These are phyloP conservation scores for Chydorus sphaericus DNA, from an alignment of 2,888 invertebrate genomes.

Conservation along the genomic window DNA sequence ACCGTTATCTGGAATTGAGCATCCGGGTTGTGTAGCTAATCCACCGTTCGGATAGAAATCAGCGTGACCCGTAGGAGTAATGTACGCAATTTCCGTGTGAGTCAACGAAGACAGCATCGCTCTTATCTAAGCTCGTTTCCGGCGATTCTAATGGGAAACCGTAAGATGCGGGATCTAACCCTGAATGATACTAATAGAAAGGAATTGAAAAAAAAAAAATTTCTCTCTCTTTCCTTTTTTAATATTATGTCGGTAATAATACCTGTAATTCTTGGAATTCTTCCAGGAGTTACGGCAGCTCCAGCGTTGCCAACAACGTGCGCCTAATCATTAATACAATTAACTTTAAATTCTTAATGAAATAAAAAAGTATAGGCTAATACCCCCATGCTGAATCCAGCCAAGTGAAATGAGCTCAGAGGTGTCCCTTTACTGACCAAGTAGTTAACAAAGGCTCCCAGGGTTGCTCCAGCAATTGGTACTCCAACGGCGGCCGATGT, in stretches of 20 bases:
- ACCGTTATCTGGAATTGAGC: not conserved
- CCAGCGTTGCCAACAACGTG: conserved; percentile 50
- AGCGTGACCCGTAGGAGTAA: not conserved
- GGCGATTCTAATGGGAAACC: not conserved
- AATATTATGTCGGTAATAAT: too few species aligned
- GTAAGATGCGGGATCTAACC: not conserved
- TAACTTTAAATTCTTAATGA: too few species aligned
- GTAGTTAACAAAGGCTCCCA: conserved; percentile 42
- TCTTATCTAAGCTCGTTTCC: not conserved
- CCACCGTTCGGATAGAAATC: conserved; percentile 6
- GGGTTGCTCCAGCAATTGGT: conserved; percentile 41
- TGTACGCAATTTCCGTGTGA: not conserved
- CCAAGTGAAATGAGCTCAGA: conserved; percentile 39
- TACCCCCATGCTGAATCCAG: conserved; percentile 44
- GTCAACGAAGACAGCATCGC: conserved; percentile 3
- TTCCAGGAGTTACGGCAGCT: conserved; percentile 2
- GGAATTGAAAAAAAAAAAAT: not conserved
- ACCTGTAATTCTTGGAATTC: conserved; percentile 12
- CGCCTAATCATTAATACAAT: conserved; percentile 26
- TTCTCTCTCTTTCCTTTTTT: too few species aligned
- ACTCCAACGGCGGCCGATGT: conserved; percentile 41
- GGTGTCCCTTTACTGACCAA: conserved; percentile 41
- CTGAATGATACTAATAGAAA: not conserved
- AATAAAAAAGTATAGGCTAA: too few species aligned
- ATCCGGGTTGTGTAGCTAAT: not conserved